A percentile compares a stretch with the other conserved stretches of the same genome.
Conservation (phyloP, 2,888 invertebrate genomes). For the Pyrrhia umbra region DNA sequence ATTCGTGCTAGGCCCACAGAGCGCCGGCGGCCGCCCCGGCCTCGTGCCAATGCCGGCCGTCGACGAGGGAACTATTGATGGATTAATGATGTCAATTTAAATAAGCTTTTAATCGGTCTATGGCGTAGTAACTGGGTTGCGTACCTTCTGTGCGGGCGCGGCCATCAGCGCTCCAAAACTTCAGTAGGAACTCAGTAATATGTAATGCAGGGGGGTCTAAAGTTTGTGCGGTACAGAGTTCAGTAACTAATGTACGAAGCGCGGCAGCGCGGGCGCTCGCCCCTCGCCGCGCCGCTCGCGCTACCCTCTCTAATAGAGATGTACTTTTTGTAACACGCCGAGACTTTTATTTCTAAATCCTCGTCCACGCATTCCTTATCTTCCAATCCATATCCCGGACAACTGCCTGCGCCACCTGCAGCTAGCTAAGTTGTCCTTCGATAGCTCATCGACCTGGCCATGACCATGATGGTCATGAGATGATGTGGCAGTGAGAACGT, state of each 20-base stretch:
- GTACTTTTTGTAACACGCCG: slow-evolving; percentile 81
- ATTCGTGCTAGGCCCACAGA: no score
- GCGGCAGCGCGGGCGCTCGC: slow-evolving; percentile 35
- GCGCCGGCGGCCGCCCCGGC: no score
- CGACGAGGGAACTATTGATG: not conserved
- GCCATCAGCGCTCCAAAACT: not conserved
- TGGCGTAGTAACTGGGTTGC: no score
- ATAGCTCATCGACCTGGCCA: no score
- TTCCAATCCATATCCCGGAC: not conserved
- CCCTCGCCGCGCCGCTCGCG: slow-evolving; percentile 13
- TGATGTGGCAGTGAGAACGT: no score
- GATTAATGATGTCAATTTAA: no score
- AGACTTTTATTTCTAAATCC: slow-evolving; percentile 67
- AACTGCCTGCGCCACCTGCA: no score
- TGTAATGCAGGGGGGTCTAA: slow-evolving; percentile 57
- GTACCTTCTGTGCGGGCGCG: no score
- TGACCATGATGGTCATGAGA: no score
- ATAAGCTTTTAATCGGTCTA: no score
- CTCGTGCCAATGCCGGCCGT: no score
- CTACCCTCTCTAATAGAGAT: slow-evolving; percentile 80
- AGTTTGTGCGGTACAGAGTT: slow-evolving; percentile 64
- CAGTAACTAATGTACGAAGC: slow-evolving; percentile 48
- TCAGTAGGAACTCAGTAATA: not conserved
- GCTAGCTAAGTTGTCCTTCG: no score
- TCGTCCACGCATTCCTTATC: not conserved